These are phyloP conservation scores for Crypturellus undulatus DNA, from an alignment of 2,113 vertebrate genomes.

Conservation along the genomic window DNA sequence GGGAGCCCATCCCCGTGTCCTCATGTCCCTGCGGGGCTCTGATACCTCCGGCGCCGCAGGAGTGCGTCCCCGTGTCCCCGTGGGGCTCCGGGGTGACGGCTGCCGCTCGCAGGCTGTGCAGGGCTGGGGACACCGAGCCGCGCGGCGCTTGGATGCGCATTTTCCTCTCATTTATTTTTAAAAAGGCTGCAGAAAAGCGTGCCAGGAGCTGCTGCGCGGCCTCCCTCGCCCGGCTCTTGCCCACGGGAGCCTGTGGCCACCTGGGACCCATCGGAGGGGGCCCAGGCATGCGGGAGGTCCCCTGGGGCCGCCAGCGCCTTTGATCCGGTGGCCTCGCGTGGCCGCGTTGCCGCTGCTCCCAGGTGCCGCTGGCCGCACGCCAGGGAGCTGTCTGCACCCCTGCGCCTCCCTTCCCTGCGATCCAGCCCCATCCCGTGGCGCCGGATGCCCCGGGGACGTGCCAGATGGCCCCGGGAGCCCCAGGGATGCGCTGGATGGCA, in stretches of 20 bases:
- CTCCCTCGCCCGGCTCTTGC: too few relatives aligned
- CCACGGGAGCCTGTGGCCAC: too few relatives aligned
- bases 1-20: too few relatives aligned
- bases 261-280: too few relatives aligned
- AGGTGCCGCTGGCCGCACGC: slow-evolving; percentile 30
- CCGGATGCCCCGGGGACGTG: too few relatives aligned
- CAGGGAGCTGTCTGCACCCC: slow-evolving; percentile 14
- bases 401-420: too few relatives aligned
- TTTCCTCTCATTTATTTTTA: slow-evolving; percentile 84
- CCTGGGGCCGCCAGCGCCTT: neutral
- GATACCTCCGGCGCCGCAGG: neutral
- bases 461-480: too few relatives aligned
- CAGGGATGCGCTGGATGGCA: too few relatives aligned
- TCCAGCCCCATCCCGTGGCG: too few relatives aligned
- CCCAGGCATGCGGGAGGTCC: neutral
- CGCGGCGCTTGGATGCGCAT: neutral
- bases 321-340: neutral
- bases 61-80: too few relatives aligned
- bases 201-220: slow-evolving; percentile 9
- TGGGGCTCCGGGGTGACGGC: neutral
- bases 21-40: too few relatives aligned
- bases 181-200: slow-evolving; percentile 83
- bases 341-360: slow-evolving; percentile 15
- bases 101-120: rapidly evolving
- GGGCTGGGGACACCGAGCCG: neutral